Base-by-base conservation (phyloP, 2,797 vertebrate genomes). In the Ataeniobius toweri region DNA sequence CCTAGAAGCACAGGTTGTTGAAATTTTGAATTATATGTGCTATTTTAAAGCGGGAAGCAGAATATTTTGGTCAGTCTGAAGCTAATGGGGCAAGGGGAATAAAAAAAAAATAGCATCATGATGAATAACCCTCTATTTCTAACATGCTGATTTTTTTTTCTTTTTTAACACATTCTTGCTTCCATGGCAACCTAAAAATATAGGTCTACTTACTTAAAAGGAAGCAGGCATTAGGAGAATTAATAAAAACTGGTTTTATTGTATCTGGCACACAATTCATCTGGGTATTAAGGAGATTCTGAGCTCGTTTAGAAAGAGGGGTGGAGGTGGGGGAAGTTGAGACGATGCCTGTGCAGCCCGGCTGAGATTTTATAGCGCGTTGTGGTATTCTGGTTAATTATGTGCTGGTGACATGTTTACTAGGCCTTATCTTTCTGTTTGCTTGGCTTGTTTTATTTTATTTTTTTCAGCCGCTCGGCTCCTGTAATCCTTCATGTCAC, bases 261-360 rank as follows among this genome's bases (percentile, higher is more conserved):
- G 92, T 93, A 93, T 94, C 93, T 94, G 94, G 93, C 94, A 91
- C 91, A 94, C 91, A 87, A 93, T 95, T 95, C 95, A 94, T 94
- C 86, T 76, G 89, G 90, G 94, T 93, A 93, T 95, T 95, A 93
- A 93, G 92, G 86, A 85, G 92, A 92, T 92, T 92, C 86, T 86
- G 82, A 85, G 90, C 90, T 90, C 76, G 80, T 93, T 91, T 86
- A 83, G 88, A 87, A 83, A 73, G 70, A 86, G 78, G 88, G 88
- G 75, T 18, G 16, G 85, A 71, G 63, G 87, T 75, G 89, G 86
- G 75, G 76, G 74, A 3, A 36, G 3, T 36, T 16, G 83, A 87
- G 83, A 85, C 56, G 73, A 80, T 83, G 79, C 79, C 82, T 81
- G 76, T 83, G 70, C 81, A 71, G 87, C 82, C 80, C 50, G 84